Evolutionary conservation across 1,140 invertebrate species (phyloP).

Genomic region (Caenorhabditis inopinata): DNA sequence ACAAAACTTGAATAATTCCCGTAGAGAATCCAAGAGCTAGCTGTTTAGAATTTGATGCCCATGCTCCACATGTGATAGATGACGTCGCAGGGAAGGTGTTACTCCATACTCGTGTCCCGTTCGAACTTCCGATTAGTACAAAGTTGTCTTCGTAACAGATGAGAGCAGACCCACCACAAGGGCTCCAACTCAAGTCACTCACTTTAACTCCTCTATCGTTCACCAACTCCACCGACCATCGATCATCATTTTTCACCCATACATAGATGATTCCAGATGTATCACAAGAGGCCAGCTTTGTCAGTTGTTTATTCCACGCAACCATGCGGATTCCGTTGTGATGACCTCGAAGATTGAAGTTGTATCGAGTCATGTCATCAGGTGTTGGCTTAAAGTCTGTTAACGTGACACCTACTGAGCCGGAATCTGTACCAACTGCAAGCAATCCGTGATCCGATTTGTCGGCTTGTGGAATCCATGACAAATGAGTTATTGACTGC

Average conservation of each 20-base stretch:
- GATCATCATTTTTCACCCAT: conserved; percentile 97
- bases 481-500: conserved; percentile 40
- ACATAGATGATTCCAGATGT: conserved; percentile 82
- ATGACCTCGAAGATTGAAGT: conserved; percentile 95
- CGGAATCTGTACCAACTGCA: conserved; percentile 54
- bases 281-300: conserved; percentile 95
- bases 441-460: conserved; percentile 44
- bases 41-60: conserved; percentile 95
- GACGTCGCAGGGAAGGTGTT: conserved; percentile 82
- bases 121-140: conserved; percentile 75
- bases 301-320: conserved; percentile 97
- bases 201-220: conserved; percentile 90
- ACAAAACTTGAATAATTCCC: conserved; percentile 60
- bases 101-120: conserved; percentile 95
- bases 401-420: conserved; percentile 57
- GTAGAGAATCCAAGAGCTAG: conserved; percentile 68
- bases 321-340: conserved; percentile 88
- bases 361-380: conserved; percentile 77
- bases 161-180: conserved; percentile 94
- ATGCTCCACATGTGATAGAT: conserved; percentile 86
- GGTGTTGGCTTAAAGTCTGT: conserved; percentile 47
- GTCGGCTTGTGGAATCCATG: conserved; percentile 38
- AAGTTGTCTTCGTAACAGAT: conserved; percentile 81
- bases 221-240: conserved; percentile 97
- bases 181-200: conserved; percentile 92